Evolutionary conservation across 2,888 invertebrate genomes (phyloP).

Genomic region (Dasysyrphus tricinctus): DNA sequence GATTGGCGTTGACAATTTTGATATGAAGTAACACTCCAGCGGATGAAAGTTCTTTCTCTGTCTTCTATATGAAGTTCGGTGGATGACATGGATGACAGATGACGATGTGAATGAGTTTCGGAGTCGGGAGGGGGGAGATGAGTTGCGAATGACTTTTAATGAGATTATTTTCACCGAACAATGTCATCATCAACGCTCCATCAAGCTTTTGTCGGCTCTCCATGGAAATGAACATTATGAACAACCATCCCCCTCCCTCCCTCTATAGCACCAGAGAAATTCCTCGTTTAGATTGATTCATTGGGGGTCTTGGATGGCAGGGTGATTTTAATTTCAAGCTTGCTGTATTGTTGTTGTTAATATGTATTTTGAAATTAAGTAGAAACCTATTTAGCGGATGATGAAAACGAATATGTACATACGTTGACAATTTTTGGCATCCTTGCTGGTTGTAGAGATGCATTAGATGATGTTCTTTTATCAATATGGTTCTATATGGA

Average conservation of each 20-base stretch:
- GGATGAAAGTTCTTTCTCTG: constrained; percentile 8
- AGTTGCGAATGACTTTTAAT: constrained; percentile 60
- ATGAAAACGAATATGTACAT: neutral
- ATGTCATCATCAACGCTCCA: constrained; percentile 65
- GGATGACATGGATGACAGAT: constrained; percentile 5
- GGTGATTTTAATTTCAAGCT: constrained; percentile 10
- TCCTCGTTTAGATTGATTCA: constrained; percentile 10
- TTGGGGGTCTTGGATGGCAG: neutral
- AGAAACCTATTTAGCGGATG: constrained; percentile 27
- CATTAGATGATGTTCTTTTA: neutral
- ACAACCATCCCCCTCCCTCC: neutral
- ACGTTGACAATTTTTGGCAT: constrained; percentile 15
- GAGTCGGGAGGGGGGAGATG: neutral
- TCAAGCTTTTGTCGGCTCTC: constrained; percentile 33
- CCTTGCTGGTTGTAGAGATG: neutral
- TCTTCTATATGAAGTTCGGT: constrained; percentile 18
- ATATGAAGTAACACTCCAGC: constrained; percentile 46
- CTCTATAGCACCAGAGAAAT: neutral
- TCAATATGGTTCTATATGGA: neutral
- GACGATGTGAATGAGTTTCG: neutral
- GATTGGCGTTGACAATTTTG: constrained; percentile 50
- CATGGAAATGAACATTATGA: constrained; percentile 37
- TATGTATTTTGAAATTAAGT: constrained; percentile 18
- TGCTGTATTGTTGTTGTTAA: constrained; percentile 9
- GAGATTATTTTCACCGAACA: constrained; percentile 60